Evolutionary conservation across 1,140 invertebrate species (phyloP), one percentile per base, ranked within the genome.

Genomic region (Neodiprion pinetum): DNA sequence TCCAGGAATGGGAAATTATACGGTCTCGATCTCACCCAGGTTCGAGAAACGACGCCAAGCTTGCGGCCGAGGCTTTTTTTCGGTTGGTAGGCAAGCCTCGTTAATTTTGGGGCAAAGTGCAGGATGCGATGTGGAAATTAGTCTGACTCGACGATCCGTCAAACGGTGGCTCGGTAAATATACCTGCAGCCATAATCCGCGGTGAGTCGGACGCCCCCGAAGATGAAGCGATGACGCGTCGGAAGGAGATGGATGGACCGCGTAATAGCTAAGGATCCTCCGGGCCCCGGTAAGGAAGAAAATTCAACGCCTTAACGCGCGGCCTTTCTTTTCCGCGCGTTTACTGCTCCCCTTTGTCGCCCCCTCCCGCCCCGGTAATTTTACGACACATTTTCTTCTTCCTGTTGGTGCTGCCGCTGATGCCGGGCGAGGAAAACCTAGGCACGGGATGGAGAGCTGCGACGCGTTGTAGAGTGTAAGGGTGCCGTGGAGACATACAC

Each of bases 401-500:
- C 28, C 28, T 40, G 28, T 40, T 40, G 28, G 28, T 40, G 5
- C 28, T 40, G 28, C 28, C 28, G 28, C 28, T 40, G 28, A 40
- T 40, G 28, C 28, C 28, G 28, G 2, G 28, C 1, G 28, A 40
- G 28, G 28, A 40, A 40, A 40, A 40, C 28, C 28, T 40, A 40
- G 28, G 28, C 28, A 40, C 28, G 28, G 28, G 28, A 40, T 40
- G 28, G 53, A 40, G 28, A 40, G 28, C 28, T 40, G 28, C 28
- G 28, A 40, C 28, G n/a, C 53, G 53, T 61, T 61, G 53, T 40
- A 40, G 28, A 40, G 28, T 12, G 53, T 61, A 61, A 61, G 53
- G 53, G 53, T 61, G 53, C 53, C 53, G 53, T 61, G 53, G 53
- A 61, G 53, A 61, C 53, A 61, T 61, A 61, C 53, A 61, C 53